A percentile compares a stretch with the other conserved stretches of the same genome.
Evolutionary conservation across 2,113 vertebrate species (phyloP).

Genomic region (Leucopsar rothschildi): DNA sequence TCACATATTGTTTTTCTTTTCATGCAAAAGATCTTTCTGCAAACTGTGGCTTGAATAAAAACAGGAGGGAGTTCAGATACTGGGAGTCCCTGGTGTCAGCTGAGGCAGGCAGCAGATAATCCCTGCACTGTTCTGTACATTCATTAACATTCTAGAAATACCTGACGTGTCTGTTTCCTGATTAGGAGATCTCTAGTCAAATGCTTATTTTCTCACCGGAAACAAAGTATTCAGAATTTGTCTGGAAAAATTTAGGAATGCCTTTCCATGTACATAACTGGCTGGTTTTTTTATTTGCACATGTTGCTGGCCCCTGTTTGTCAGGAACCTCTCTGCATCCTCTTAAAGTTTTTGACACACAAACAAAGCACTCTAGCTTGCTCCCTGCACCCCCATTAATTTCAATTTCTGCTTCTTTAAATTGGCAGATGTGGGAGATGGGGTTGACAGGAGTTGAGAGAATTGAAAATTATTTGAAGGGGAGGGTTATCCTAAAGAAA

Average conservation of each 20-base stretch:
- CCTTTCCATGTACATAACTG: neutral
- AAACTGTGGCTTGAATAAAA: constrained; percentile 37
- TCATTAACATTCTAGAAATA: constrained; percentile 62
- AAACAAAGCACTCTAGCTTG: neutral
- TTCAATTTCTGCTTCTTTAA: neutral
- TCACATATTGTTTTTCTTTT: constrained; percentile 20
- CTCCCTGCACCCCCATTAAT: neutral
- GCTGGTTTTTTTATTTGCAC: neutral
- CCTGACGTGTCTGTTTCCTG: constrained; percentile 19
- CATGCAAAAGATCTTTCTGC: neutral
- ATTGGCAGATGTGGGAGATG: neutral
- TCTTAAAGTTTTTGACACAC: neutral
- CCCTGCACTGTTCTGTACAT: neutral
- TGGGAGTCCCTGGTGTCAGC: constrained; percentile 2
- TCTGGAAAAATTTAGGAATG: constrained; percentile 14
- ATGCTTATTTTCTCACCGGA: constrained; percentile 20
- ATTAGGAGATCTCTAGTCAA: constrained; percentile 16
- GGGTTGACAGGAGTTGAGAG: neutral
- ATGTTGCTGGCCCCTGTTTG: neutral
- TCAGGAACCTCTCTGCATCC: neutral
- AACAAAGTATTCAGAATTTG: constrained; percentile 21
- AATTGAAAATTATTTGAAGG: neutral
- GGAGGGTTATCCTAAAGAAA: neutral
- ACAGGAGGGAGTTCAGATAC: constrained; percentile 20
- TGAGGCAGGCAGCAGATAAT: constrained; percentile 20